Base-by-base conservation (phyloP, 2,888 invertebrate genomes). In the Diaphora mendica region DNA sequence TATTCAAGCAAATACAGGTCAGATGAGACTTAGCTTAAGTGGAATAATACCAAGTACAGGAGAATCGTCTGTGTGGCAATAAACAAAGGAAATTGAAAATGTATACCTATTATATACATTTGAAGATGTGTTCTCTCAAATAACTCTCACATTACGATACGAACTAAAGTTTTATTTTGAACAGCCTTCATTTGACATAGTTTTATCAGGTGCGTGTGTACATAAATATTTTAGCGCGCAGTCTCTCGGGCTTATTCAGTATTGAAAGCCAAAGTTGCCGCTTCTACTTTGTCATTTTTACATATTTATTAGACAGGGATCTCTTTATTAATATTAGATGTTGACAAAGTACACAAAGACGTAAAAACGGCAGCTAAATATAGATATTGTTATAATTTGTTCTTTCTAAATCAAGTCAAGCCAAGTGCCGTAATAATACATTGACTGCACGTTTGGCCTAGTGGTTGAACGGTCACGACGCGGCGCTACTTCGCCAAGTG, bases 1-100 rank as follows among this genome's bases (percentile, higher is more conserved):
- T 72, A 23, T 48, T 48, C 23, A 42, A 68, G 23, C 64, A 26
- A 73, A 73, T 74, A 71, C 55, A 67, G 75, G 65, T 73, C 72
- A 78, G 65, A 73, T 55, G 51, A 42, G 55, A 42, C 30, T 64
- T 74, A 72, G 69, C 72, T 62, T 44, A 26, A 11, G 59, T 66
- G 68, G 44, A 75, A 68, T 76, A 75, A 72, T 44, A 71, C 48
- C 64, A 59, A 73, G 30, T 76, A 68, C 59, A 55, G 68, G 65
- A 74, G 67, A 78, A 75, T 64, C 59, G 65, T 26, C 64, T 26
- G 51, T 64, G 33, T 69, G 65, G n/a, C 66, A 69, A 55, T 66
- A 71, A 76, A 73, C 73, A 80, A 82, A 75, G 51, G 23, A 78
- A 78, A 76, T 78, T 75, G 76, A n/a, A 75, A 75, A 30, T 59